These are phyloP conservation scores for Aotus griseimembra DNA, from an alignment of 2,797 vertebrate species.

Conservation along the genomic window DNA sequence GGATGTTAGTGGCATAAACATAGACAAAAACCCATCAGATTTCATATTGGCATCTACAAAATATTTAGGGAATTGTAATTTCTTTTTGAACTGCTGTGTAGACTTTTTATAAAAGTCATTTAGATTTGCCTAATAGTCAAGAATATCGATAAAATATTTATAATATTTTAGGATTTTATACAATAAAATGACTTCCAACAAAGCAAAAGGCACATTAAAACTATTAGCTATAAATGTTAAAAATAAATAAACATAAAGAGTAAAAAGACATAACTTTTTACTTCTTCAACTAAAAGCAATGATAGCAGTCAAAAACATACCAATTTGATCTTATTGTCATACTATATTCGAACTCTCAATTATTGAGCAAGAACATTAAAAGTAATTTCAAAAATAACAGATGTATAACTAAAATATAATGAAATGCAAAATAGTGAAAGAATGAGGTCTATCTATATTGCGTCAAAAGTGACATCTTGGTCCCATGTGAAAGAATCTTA, in stretches of 20 bases:
- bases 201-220: neutral
- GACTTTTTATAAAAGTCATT: slow-evolving; percentile 4
- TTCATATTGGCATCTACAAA: slow-evolving; percentile 23
- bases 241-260: neutral
- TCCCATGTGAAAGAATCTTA: neutral
- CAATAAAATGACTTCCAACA: slow-evolving; percentile 3
- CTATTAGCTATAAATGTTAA: neutral
- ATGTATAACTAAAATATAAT: neutral
- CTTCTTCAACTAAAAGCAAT: neutral
- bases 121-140: slow-evolving; percentile 11
- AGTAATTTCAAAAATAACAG: slow-evolving; percentile 55
- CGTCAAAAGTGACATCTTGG: neutral
- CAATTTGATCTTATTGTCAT: neutral
- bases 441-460: neutral
- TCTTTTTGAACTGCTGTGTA: neutral
- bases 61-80: neutral
- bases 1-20: neutral
- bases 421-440: neutral
- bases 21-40: neutral
- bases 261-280: neutral
- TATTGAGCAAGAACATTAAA: slow-evolving; percentile 59
- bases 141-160: neutral
- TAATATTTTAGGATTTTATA: neutral
- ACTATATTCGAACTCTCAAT: neutral
- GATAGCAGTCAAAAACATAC: neutral